Base-by-base conservation (phyloP, 2,888 invertebrate species). In the Pelosia muscerda region DNA sequence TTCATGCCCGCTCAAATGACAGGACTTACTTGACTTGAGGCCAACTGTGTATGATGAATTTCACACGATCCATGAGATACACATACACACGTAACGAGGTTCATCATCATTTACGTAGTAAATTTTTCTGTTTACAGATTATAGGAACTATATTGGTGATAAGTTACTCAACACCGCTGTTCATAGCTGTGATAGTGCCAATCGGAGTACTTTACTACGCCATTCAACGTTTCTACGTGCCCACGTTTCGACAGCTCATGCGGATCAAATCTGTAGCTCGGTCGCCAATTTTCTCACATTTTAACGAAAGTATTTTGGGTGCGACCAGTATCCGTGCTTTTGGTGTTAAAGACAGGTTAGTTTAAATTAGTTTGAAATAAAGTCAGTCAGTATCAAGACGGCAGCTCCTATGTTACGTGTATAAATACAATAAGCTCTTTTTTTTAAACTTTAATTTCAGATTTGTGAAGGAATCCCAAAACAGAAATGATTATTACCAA, bases 271-370 rank as follows among this genome's bases (percentile, higher is more conserved):
- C 99, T 0, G 97, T 99, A 0, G 98, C 98, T 1, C 96, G 99
- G 68, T 99, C 99, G 34, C 99, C 99, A 0, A 98, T 99, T 84
- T 99, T 98, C 93, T 98, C 99, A 13, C 99, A 99, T 93, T 99
- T 99, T 86, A 97, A 98, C 25, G 99, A 99, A 95, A 98, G 98
- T 56, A 97, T 99, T 63, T 97, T 97, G 3, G 98, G 98, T 82
- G 97, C 97, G 0, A 95, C 96, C 59, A 97, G 97, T 0, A 98
- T 99, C 78, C 95, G 99, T 81, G 99, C 99, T 0, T 99, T 97
- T 85, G 95, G 96, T 56, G 97, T 97, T 53, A 96, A 97, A 79
- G 93, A 97, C 8, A 95, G 95, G 95, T 95, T 75, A 22, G 54
- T 63, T 38, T 26, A 38, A 38, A 25, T n/a, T n/a, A n/a, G n/a